phyloP scores from a whole-genome alignment of 1,140 invertebrate genomes.

The Achatina immaculata region DNA sequence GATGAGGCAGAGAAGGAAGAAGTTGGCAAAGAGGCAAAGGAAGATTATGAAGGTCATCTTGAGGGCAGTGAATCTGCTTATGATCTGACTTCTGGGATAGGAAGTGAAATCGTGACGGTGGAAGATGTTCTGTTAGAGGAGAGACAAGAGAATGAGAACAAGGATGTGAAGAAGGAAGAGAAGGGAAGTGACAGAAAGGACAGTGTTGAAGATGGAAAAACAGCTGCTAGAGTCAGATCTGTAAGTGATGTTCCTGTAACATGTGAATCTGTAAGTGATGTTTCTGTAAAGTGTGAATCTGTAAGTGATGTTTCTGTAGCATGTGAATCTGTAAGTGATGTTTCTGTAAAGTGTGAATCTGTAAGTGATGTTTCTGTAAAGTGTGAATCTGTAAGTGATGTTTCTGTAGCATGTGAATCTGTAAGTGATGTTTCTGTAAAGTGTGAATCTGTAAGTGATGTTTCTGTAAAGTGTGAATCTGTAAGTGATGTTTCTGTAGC shows the following conservation, averaged over 20 bases:
- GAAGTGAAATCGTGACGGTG: slow-evolving; percentile 26
- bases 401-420: too few relatives aligned
- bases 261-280: too few relatives aligned
- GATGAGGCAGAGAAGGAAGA: slow-evolving; percentile 22
- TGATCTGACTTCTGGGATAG: neutral
- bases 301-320: too few relatives aligned
- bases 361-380: too few relatives aligned
- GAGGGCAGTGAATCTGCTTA: neutral
- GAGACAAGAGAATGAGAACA: slow-evolving; percentile 34
- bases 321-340: too few relatives aligned
- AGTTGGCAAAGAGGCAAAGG: slow-evolving; percentile 22
- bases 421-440: too few relatives aligned
- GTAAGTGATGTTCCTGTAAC: neutral
- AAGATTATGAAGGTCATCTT: slow-evolving; percentile 7
- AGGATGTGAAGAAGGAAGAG: slow-evolving; percentile 28
- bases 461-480: too few relatives aligned
- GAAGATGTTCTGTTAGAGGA: neutral
- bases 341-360: too few relatives aligned
- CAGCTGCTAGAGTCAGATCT: slow-evolving; percentile 37
- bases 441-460: too few relatives aligned
- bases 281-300: too few relatives aligned
- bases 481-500: too few relatives aligned
- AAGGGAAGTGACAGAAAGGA: neutral
- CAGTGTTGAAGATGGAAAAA: slow-evolving; percentile 34
- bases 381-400: too few relatives aligned